Percentiles rank a stretch among this genome's conserved stretches.
These are phyloP conservation scores for Crossoptilon crossoptilon DNA, from an alignment of 2,797 vertebrate species.

Conservation along the genomic window DNA sequence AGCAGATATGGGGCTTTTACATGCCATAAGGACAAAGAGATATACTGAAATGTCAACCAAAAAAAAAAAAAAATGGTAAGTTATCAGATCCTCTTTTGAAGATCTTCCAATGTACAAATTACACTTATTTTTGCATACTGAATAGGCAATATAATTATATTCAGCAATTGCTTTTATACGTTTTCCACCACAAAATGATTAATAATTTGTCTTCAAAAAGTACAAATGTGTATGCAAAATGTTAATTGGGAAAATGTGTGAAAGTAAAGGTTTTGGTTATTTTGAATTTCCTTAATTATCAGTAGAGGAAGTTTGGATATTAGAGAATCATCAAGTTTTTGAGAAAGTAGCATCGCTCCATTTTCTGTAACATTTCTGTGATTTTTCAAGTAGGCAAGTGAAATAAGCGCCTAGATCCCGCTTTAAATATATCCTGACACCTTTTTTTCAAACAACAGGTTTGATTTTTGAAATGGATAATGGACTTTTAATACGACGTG, in stretches of 20 bases:
- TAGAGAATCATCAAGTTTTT: fast-evolving
- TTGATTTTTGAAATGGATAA: constrained; percentile 29
- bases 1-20: background rate
- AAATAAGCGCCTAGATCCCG: background rate
- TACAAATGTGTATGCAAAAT: background rate
- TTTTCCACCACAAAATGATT: background rate
- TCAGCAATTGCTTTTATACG: background rate
- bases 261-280: background rate
- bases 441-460: background rate
- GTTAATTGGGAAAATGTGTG: constrained; percentile 4
- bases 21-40: background rate
- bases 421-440: background rate
- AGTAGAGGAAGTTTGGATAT: background rate
- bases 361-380: background rate
- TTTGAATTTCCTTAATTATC: background rate
- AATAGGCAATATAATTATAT: background rate
- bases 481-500: background rate
- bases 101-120: background rate
- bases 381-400: background rate
- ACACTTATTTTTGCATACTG: background rate
- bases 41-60: background rate
- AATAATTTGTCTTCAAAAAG: background rate
- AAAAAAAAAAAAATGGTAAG: background rate
- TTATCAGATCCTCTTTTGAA: background rate
- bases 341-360: background rate